Evolutionary conservation across 2,888 invertebrate species (phyloP), one percentile per base, ranked within the genome.

Genomic region (Xylota segnis): DNA sequence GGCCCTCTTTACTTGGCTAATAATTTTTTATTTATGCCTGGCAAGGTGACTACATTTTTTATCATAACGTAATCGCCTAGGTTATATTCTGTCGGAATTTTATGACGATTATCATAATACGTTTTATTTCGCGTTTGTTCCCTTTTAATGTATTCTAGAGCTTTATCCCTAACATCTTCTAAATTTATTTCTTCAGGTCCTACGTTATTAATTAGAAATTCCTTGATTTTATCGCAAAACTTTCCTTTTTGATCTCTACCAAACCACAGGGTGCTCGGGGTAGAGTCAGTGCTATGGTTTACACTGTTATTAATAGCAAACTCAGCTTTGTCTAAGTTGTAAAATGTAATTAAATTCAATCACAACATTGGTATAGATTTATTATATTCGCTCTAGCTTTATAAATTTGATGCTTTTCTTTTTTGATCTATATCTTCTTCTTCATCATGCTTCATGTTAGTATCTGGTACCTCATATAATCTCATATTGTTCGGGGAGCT

Each of bases 31-130:
- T 68, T 47, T 47, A 74, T 58, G 40, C 87, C 77, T 29, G 78
- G 59, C 18, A 37, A 63, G 9, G 63, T 71, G 27, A 66, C 29
- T 12, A 77, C 29, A 23, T 87, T 82, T 34, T 68, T 82, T 7
- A 82, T 52, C 74, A 87, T 76, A 5, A 89, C 88, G 45, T 88
- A 66, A 58, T 84, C 84, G 12, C 79, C 79, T 59, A 27, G 23
- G 3, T 74, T 63, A 45, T 84, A 84, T 43, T 18, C 18, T 37
- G 40, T 45, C 23, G 23, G 23, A 23, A 1, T 23, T 23, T 23
- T 23, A 23, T 23, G 23, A 23, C 23, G 23, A 23, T 23, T 23
- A 23, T 23, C 23, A 23, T 23, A 23, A 23, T 23, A 23, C 23
- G 3, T 23, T 23, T 23, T 23, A 23, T 23, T 23, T 1, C 23